Conservation (phyloP, 1,140 invertebrate genomes). For the Leptinotarsa defecta region DNA sequence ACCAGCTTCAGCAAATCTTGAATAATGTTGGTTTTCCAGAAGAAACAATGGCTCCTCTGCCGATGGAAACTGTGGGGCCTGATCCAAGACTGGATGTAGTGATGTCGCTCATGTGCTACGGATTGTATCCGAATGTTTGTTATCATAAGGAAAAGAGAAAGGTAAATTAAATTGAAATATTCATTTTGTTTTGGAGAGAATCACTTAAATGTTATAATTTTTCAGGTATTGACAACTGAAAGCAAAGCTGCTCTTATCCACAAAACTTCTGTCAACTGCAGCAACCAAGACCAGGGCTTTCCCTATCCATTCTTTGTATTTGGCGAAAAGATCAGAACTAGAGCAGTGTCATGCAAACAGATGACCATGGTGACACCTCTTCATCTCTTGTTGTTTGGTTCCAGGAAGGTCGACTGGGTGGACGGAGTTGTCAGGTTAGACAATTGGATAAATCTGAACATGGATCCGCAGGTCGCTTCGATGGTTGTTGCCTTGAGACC, state of each 20-base stretch:
- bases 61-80: constrained; percentile 75
- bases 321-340: constrained; percentile 95
- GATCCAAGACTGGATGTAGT: constrained; percentile 86
- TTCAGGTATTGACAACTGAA: constrained; percentile 88
- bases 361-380: constrained; percentile 95
- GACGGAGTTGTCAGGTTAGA: constrained; percentile 78
- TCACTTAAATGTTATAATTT: constrained; percentile 23
- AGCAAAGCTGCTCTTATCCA: constrained; percentile 92
- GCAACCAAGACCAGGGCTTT: constrained; percentile 80
- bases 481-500: constrained; percentile 84
- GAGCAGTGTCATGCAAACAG: constrained; percentile 96
- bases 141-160: constrained; percentile 94
- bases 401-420: constrained; percentile 69
- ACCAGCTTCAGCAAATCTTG: constrained; percentile 86
- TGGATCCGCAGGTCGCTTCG: constrained; percentile 77
- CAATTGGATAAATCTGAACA: constrained; percentile 91
- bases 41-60: constrained; percentile 74
- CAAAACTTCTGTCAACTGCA: constrained; percentile 96
- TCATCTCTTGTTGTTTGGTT: constrained; percentile 90
- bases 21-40: constrained; percentile 86
- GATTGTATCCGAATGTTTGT: constrained; percentile 96
- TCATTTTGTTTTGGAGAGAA: background rate
- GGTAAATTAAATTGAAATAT: constrained; percentile 46
- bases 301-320: constrained; percentile 97
- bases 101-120: constrained; percentile 84